Conservation (phyloP, 1,140 invertebrate species). For the Frieseomelitta varia region DNA sequence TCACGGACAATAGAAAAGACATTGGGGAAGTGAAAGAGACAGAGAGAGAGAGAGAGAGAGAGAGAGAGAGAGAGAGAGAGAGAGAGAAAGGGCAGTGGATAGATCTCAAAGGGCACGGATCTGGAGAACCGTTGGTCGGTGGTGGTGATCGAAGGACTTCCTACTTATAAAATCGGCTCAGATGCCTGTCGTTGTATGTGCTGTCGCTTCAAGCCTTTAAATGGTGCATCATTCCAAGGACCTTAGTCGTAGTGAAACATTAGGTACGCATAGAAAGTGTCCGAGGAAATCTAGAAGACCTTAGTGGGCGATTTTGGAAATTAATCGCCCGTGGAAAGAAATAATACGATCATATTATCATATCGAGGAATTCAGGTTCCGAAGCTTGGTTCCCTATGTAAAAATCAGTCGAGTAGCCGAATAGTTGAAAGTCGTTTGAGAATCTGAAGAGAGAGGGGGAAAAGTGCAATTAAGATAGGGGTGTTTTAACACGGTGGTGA, state of each 20-base stretch:
- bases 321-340: not conserved
- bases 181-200: conserved; percentile 24
- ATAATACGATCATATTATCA: not conserved
- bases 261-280: conserved; percentile 78
- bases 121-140: not conserved
- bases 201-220: conserved; percentile 71
- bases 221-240: conserved; percentile 75
- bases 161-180: not conserved
- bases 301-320: conserved; percentile 55
- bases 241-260: conserved; percentile 77
- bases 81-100: not conserved
- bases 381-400: not conserved
- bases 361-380: conserved; percentile 7
- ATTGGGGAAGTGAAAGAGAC: not conserved
- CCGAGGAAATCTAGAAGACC: conserved; percentile 79
- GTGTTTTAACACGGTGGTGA: not conserved
- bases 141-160: not conserved
- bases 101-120: not conserved
- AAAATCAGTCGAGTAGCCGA: not conserved
- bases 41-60: not conserved
- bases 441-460: conserved; percentile 9
- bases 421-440: not conserved
- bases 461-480: not conserved
- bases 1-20: not conserved
- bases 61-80: too few relatives aligned